Evolutionary conservation across 2,797 vertebrate species (phyloP), one percentile per base, ranked within the genome.

Genomic region (Bothrops alternatus): DNA sequence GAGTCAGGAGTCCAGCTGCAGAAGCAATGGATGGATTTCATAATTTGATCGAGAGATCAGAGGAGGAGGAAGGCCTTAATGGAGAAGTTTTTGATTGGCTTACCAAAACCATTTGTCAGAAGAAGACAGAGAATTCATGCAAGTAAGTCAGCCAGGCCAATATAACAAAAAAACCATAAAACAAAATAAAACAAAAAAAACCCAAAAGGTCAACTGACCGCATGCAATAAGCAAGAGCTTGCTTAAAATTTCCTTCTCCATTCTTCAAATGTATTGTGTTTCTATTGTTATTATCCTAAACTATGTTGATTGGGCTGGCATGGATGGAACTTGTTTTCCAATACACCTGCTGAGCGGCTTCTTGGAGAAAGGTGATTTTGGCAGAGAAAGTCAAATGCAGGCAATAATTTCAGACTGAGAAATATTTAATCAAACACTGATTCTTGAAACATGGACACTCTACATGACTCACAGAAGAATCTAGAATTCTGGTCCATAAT

Each of bases 11-110:
- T 18, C 89, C 91, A 82, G 93, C 93, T 93, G 91, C 93, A 88
- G 88, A 92, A 93, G 93, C 86, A 93, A 93, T 50, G 91, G 93
- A 28, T 93, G 89, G 86, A 12, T 92, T 93, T 93, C 92, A 86
- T 90, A 92, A 92, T 92, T 89, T 92, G 65, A 86, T 63, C 53
- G 14, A 93, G 58, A 92, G 37, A 90, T 93, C 89, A 92, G 50
- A 92, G 57, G 92, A 57, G 86, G 37, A 6, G 57, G 13, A 6
- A 65, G 13, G 53, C 20, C 90, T 92, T 88, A 88, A 90, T 58
- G 14, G 57, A 90, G 32, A 90, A 26, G 47, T 28, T 90, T 53
- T 20, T 65, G 86, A 93, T 88, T 90, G 56, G 63, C 20, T 88
- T 6, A 85, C 86, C 93, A 82, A 56, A 63, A 11, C 32, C 28